Base-by-base conservation (phyloP, 2,888 invertebrate species). In the Poecilus cupreus region DNA sequence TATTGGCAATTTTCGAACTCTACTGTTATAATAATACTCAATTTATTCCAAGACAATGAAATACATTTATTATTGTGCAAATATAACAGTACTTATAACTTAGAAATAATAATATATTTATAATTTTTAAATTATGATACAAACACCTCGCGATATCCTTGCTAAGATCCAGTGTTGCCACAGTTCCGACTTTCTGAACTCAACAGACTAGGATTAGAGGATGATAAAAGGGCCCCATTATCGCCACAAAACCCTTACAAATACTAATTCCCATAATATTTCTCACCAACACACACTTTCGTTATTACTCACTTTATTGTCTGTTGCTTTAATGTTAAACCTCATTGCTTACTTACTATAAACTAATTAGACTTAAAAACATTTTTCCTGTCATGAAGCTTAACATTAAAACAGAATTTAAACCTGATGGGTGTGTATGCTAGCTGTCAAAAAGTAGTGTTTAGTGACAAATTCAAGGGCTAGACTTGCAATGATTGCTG, bases 31-130 rank as follows among this genome's bases (percentile, higher is more conserved):
- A 80, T 80, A 80, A 79, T 79, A 80, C 80, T 80, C 80, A 72
- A 80, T 54, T 72, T 43, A 72, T 80, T 80, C 72, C 80, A 80
- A 80, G 80, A 80, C 72, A 80, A 72, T 80, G 70, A 79, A 79
- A 54, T 79, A 79, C 79, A 78, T 60, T 70, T 80, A 75, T 68
- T 80, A 80, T 80, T 80, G 80, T 80, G 80, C 80, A 80, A 80
- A 80, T 80, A 80, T 80, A 80, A 80, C 72, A 54, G 72, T 80
- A 80, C 72, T 80, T 80, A 80, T 20, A 77, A 77, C 60, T 77
- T 76, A 76, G 46, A 64, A 79, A 79, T 79, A 72, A 79, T 60
- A 22, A 60, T 57, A 37, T 72, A 80, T 72, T 80, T 80, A 72
- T 72, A 79, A 60, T 57, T 37, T 32, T 60, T 54, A 54, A 54